phyloP scores from a whole-genome alignment of 1,140 invertebrate species.

The Pissodes strobi region DNA sequence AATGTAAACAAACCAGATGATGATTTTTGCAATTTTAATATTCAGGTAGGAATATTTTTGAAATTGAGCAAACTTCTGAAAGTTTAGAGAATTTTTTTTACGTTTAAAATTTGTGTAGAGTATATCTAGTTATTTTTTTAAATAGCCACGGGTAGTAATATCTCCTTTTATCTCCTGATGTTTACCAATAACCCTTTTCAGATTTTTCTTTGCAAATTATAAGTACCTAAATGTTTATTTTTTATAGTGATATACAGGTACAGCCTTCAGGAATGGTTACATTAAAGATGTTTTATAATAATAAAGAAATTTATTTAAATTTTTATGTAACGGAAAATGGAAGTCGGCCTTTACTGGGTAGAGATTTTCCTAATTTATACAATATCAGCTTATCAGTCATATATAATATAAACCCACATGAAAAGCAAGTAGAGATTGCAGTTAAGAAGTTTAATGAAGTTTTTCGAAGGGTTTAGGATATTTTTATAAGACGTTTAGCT shows the following conservation, averaged over 20 bases:
- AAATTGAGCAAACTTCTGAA: not conserved
- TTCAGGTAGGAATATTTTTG: not conserved
- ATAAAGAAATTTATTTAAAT: slow-evolving; percentile 1
- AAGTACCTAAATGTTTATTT: not conserved
- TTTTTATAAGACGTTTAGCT: slow-evolving; percentile 5
- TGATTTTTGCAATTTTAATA: not conserved
- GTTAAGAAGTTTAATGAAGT: not conserved
- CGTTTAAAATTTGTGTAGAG: not conserved
- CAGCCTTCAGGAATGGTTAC: not conserved
- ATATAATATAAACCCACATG: slow-evolving; percentile 1
- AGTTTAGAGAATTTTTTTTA: not conserved
- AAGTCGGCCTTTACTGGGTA: slow-evolving; percentile 7
- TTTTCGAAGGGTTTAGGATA: slow-evolving; percentile 1
- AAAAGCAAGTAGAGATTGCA: not conserved
- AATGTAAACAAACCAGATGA: not conserved
- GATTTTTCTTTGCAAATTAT: not conserved
- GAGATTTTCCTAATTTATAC: slow-evolving; percentile 12
- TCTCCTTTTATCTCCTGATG: not conserved
- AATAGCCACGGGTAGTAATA: not conserved
- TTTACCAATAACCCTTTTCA: not conserved
- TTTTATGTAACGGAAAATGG: slow-evolving; percentile 20
- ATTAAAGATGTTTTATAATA: not conserved
- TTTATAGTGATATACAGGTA: not conserved
- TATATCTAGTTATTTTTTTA: not conserved
- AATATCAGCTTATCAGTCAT: slow-evolving; percentile 14